Evolutionary conservation across 2,888 invertebrate species (phyloP).

Genomic region (Caenorhabditis sp.): DNA sequence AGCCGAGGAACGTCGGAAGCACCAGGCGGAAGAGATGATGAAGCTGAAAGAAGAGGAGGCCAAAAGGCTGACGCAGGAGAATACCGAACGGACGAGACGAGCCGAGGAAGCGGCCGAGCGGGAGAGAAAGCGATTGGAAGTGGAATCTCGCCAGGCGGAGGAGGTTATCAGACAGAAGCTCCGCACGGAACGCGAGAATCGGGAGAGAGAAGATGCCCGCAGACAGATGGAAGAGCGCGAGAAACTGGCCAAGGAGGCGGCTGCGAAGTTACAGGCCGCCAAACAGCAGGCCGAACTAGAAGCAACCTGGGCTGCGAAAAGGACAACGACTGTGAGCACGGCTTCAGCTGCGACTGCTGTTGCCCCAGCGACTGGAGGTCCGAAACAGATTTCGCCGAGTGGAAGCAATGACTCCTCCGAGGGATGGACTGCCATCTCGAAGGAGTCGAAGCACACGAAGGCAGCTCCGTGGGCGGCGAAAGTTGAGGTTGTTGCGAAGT

Average conservation of each 20-base stretch:
- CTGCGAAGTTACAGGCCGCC: background rate
- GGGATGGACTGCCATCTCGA: conserved; percentile 34
- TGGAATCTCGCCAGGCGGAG: conserved; percentile 11
- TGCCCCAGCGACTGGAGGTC: too few species aligned
- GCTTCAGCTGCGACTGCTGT: background rate
- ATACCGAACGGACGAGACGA: conserved; percentile 10
- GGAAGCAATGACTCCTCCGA: conserved; percentile 48
- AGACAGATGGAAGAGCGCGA: conserved; percentile 22
- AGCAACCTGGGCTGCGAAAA: conserved; percentile 16
- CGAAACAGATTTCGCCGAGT: conserved; percentile 47
- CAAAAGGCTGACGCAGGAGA: conserved; percentile 20
- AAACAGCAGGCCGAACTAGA: conserved; percentile 27
- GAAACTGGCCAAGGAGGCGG: conserved; percentile 2
- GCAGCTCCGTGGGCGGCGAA: conserved; percentile 55
- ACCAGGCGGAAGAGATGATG: conserved; percentile 41
- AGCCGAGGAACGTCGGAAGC: conserved; percentile 34
- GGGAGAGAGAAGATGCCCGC: too few species aligned
- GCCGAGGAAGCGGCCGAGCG: conserved; percentile 39
- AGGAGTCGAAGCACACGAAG: conserved; percentile 48
- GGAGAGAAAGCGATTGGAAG: conserved; percentile 28
- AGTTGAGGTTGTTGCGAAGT: background rate
- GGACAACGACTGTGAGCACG: conserved; percentile 7
- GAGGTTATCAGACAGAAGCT: conserved; percentile 17
- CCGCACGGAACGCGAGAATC: too few species aligned
- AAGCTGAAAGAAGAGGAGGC: conserved; percentile 19